These are phyloP conservation scores for Andinoacara biseriatus DNA, from an alignment of 2,113 vertebrate species.

Conservation along the genomic window DNA sequence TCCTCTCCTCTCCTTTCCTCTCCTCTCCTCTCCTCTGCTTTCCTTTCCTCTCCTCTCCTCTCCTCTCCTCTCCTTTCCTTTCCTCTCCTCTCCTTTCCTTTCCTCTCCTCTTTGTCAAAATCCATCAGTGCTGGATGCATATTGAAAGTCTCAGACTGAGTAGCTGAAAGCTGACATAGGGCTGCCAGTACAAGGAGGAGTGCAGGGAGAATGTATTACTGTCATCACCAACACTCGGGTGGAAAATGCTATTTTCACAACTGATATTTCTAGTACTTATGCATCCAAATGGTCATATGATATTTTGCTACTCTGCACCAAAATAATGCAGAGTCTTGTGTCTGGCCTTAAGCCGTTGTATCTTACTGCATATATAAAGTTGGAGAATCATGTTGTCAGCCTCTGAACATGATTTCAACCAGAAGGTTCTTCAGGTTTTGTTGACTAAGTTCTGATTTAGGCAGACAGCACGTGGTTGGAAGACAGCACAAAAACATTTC, in stretches of 20 bases:
- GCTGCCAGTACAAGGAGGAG: constrained; percentile 1
- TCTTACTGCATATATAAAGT: neutral
- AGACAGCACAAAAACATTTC: neutral
- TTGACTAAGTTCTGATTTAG: neutral
- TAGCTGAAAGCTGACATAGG: neutral
- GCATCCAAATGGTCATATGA: neutral
- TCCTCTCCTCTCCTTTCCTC: too few species aligned
- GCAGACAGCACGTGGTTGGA: neutral
- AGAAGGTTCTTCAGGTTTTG: neutral
- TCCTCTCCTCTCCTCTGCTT: too few species aligned
- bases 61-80: too few species aligned
- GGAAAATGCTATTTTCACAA: constrained; percentile 2
- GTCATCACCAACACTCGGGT: neutral
- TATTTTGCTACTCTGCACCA: neutral
- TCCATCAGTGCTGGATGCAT: neutral
- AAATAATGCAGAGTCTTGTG: neutral
- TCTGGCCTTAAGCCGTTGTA: neutral
- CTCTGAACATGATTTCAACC: neutral
- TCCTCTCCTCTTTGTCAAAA: too few species aligned
- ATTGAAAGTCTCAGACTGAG: neutral
- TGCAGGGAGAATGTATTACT: neutral
- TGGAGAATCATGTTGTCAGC: neutral
- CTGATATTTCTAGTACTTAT: constrained; percentile 4
- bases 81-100: too few species aligned
- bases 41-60: too few species aligned